These are phyloP conservation scores for Stigmatopora argus DNA, from an alignment of 2,113 vertebrate genomes.

Conservation along the genomic window DNA sequence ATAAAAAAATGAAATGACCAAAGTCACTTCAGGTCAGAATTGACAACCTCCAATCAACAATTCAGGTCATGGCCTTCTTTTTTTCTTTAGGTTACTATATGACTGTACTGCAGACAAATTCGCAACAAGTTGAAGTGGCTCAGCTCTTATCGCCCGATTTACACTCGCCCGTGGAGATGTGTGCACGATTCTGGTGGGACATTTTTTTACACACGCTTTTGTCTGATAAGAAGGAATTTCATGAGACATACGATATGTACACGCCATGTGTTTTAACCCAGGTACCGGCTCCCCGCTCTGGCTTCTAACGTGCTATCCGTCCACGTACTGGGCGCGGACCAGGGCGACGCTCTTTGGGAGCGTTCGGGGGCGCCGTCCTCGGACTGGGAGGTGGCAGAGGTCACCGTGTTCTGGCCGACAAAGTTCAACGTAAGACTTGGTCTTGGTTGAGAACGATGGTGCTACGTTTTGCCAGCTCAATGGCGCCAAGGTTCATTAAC, in stretches of 20 bases:
- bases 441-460: background rate
- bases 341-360: slow-evolving; percentile 48
- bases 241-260: background rate
- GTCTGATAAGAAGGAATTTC: background rate
- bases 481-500: background rate
- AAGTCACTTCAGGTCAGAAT: background rate
- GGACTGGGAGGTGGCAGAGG: slow-evolving; percentile 67
- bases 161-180: slow-evolving; percentile 44
- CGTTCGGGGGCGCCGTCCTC: slow-evolving; percentile 42
- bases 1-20: background rate
- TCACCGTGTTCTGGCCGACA: slow-evolving; percentile 62
- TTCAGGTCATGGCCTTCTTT: background rate
- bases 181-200: slow-evolving; percentile 68
- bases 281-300: slow-evolving; percentile 62
- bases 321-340: slow-evolving; percentile 40
- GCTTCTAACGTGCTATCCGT: slow-evolving; percentile 42
- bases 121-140: slow-evolving; percentile 22
- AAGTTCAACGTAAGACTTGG: slow-evolving; percentile 45
- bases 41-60: background rate
- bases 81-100: slow-evolving; percentile 60
- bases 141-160: slow-evolving; percentile 58
- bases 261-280: slow-evolving; percentile 29
- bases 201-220: background rate
- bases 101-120: slow-evolving; percentile 34
- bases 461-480: background rate